Evolutionary conservation across 2,888 invertebrate genomes (phyloP), one percentile per base, ranked within the genome.

Genomic region (Lysandra coridon): DNA sequence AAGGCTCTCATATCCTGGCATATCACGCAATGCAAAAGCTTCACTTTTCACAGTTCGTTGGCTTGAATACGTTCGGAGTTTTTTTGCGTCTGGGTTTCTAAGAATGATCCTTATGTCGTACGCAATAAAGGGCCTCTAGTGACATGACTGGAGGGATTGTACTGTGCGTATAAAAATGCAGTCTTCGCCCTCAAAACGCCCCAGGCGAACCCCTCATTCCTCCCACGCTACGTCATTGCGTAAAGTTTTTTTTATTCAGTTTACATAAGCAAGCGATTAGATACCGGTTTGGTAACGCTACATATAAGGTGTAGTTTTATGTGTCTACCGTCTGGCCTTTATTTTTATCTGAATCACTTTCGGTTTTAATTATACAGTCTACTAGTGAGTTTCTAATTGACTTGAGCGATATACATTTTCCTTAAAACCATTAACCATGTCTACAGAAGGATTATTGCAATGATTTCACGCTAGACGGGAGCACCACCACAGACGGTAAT

Each of bases 281-380:
- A 69, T 33, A 69, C 69, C 69, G 33, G 69, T 69, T 69, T 69
- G 69, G 69, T 69, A 69, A 69, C 75, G 44, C 44, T n/a, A 40
- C 75, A 23, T 49, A 75, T 49, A 49, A 75, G 49, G 75, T 49
- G 23, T 37, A 69, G 57, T 57, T 57, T 57, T 57, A 69, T 69
- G 64, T 69, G 69, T 69, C 69, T 69, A 37, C 14, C 12, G 75
- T 75, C 75, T 75, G 75, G 23, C 75, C 4, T 75, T 49, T 75
- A 12, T 49, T 75, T 75, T 75, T 75, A 44, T 75, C 49, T 74
- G 4, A 40, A 74, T 74, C 74, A 44, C 74, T 74, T n/a, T n/a
- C 23, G 30, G 75, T 49, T 40, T 49, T 7, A 75, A 75, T 49
- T 49, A 40, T 37, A 7, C 57, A 57, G 17, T 57, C 44, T 17